Base-by-base conservation (phyloP, 2,113 vertebrate genomes). In the Rattus rattus region DNA sequence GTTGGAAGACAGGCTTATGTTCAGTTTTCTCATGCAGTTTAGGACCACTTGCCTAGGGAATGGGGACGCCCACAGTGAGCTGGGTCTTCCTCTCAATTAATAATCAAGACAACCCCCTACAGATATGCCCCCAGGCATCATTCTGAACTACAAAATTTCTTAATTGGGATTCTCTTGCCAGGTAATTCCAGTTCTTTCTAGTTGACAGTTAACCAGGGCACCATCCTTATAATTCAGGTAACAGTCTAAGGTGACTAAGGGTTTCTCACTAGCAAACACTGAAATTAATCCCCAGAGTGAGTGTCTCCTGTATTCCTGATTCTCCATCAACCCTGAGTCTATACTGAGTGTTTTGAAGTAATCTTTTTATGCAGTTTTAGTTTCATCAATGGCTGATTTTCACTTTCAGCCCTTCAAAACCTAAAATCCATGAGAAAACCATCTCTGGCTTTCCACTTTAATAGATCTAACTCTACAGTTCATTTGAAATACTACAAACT, bases 401-500 rank as follows among this genome's bases (percentile, higher is more conserved):
- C 33, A 81, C 52, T 84, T 91, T 81, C 26, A 16, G 65, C 3
- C n/a, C 43, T 94, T 84, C 2, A 39, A 96, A 94, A 93, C 17
- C 3, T 19, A 28, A 7, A 19, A 6, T 69, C 43, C 11, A 63
- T 0, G 39, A 12, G 63, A 95, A 95, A 92, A 22, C 39, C 47
- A 80, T 36, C 8, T 1, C 49, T 67, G 54, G 90, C 20, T 36
- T 39, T 90, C 63, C 11, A 49, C 2, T 36, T 84, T 56, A 72
- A 22, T 54, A 92, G 76, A 92, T 75, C 13, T 76, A 77, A 83
- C 79, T 54, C n/a, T 88, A 36, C 6, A 14, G 67, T 52, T 77
- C 75, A 81, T 87, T 96, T 67, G 72, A 95, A 88, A 80, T 14
- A 61, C 4, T 56, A 87, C 54, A 88, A 86, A 89, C 54, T 56